These are phyloP conservation scores for Archips xylosteana DNA, from an alignment of 2,888 invertebrate genomes.

Conservation along the genomic window DNA sequence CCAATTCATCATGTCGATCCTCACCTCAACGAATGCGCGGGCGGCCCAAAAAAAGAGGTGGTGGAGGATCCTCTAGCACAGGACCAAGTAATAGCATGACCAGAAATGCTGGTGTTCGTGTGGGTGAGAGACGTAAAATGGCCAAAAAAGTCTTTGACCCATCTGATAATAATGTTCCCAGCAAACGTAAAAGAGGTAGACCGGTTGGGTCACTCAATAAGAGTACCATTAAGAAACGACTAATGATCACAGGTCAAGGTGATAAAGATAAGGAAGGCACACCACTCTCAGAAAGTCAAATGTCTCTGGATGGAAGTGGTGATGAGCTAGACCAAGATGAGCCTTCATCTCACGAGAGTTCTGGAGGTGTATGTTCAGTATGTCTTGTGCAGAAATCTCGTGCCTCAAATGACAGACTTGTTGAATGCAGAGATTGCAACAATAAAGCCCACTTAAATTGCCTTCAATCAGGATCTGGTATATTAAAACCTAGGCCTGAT, in stretches of 20 bases:
- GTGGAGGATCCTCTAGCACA: constrained; percentile 62
- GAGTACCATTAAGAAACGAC: constrained; percentile 83
- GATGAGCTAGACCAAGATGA: constrained; percentile 79
- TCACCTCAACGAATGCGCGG: constrained; percentile 80
- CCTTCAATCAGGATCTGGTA: constrained; percentile 88
- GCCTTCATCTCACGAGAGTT: constrained; percentile 71
- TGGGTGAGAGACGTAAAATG: constrained; percentile 88
- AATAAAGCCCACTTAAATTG: constrained; percentile 90
- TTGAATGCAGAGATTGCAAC: constrained; percentile 90
- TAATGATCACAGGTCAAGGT: constrained; percentile 64
- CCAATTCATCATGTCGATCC: constrained; percentile 80
- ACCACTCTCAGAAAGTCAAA: constrained; percentile 71
- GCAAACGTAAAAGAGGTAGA: constrained; percentile 88
- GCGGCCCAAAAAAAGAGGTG: constrained; percentile 72
- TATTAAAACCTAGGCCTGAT: constrained; percentile 87
- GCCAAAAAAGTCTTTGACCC: constrained; percentile 95
- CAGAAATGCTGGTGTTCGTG: constrained; percentile 77
- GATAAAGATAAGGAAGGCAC: constrained; percentile 70
- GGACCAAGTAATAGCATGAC: constrained; percentile 60
- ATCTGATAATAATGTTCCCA: constrained; percentile 92
- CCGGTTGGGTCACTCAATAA: constrained; percentile 87
- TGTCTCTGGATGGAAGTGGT: constrained; percentile 75
- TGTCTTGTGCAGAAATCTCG: constrained; percentile 86
- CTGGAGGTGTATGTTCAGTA: constrained; percentile 87
- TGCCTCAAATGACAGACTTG: constrained; percentile 86